phyloP scores from a whole-genome alignment of 2,113 vertebrate species.

The Rhynchopsitta pachyrhyncha region DNA sequence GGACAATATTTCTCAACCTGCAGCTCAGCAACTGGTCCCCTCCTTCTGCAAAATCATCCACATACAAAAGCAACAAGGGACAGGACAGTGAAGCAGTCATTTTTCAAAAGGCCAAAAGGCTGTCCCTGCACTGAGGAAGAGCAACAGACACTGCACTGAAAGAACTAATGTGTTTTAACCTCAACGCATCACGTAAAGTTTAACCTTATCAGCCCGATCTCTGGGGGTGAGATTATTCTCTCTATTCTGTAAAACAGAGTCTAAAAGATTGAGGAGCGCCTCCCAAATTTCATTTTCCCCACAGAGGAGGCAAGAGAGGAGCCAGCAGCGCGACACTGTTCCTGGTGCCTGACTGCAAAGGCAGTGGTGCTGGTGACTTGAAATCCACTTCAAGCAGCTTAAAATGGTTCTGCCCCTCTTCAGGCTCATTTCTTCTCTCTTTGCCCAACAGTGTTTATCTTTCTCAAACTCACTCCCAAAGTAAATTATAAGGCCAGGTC shows the following conservation, averaged over 20 bases:
- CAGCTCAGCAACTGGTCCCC: neutral
- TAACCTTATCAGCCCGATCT: neutral
- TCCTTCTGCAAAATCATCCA: neutral
- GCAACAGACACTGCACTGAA: neutral
- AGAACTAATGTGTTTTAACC: neutral
- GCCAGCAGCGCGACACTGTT: neutral
- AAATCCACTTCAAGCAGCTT: conserved; percentile 10
- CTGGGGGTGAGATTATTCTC: neutral
- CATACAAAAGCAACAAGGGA: neutral
- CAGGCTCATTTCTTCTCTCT: neutral
- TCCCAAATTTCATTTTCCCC: neutral
- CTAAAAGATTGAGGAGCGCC: neutral
- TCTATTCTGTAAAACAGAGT: neutral
- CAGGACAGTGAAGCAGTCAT: neutral
- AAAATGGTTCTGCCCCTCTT: neutral
- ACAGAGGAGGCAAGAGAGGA: neutral
- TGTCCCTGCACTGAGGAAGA: neutral
- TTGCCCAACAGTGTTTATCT: neutral
- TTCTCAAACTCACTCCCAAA: neutral
- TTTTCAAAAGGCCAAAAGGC: neutral
- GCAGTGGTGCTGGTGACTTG: neutral
- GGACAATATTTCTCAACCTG: neutral
- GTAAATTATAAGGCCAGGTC: neutral
- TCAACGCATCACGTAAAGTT: neutral
- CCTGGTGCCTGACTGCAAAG: neutral